Evolutionary conservation across 1,140 invertebrate species (phyloP).

Genomic region (Heterodera schachtii): DNA sequence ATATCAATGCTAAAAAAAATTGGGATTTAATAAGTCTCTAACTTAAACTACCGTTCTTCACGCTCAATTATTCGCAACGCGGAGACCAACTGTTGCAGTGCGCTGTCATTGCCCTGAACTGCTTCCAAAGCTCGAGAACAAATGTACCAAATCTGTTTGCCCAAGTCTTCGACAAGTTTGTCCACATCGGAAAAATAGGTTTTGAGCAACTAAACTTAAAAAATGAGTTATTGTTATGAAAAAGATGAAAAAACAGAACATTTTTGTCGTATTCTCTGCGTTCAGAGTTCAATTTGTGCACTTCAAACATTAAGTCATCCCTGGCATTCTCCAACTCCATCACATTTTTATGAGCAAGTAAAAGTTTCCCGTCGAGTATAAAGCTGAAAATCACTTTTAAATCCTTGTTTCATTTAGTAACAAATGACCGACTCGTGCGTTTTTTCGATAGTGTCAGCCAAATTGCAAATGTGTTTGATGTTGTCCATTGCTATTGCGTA

Average conservation of each 20-base stretch:
- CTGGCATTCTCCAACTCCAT: slow-evolving; percentile 92
- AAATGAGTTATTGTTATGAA: not conserved
- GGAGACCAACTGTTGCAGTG: slow-evolving; percentile 93
- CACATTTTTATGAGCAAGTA: slow-evolving; percentile 86
- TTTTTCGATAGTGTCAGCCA: slow-evolving; percentile 91
- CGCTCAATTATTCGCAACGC: slow-evolving; percentile 92
- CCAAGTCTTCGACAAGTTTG: slow-evolving; percentile 82
- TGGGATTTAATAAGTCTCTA: slow-evolving; percentile 69
- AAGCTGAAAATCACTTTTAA: slow-evolving; percentile 61
- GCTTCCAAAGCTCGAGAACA: slow-evolving; percentile 87
- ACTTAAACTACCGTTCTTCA: slow-evolving; percentile 80
- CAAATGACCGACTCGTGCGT: slow-evolving; percentile 74
- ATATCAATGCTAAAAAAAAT: slow-evolving; percentile 62
- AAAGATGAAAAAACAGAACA: slow-evolving; percentile 67
- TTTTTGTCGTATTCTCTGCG: slow-evolving; percentile 77
- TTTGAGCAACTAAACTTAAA: slow-evolving; percentile 72
- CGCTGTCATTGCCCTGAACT: slow-evolving; percentile 86
- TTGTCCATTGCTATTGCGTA: slow-evolving; percentile 97
- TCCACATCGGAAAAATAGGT: slow-evolving; percentile 95
- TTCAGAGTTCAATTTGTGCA: slow-evolving; percentile 88
- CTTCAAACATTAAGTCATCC: slow-evolving; percentile 89
- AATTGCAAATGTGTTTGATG: slow-evolving; percentile 94
- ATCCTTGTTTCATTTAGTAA: not conserved
- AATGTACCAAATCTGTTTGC: slow-evolving; percentile 86
- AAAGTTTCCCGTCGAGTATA: slow-evolving; percentile 89